Conservation (phyloP, 2,113 vertebrate species). For the Abramis brama region DNA sequence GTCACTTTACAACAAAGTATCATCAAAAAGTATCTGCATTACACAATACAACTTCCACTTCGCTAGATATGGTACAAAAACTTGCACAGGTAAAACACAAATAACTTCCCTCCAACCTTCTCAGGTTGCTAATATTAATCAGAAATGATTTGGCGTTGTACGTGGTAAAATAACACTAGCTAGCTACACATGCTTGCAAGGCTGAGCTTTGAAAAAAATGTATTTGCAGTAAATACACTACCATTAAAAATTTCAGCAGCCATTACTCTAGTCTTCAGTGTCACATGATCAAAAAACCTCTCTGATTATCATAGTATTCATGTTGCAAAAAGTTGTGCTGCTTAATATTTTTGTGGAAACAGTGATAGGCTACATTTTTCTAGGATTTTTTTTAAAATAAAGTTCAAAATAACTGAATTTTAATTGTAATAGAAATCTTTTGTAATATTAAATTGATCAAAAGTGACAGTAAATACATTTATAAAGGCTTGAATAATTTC, state of each 20-base stretch:
- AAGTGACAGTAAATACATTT: too few relatives aligned
- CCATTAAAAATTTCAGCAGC: background rate
- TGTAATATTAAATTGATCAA: background rate
- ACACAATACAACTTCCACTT: background rate
- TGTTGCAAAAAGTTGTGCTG: background rate
- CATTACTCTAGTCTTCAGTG: background rate
- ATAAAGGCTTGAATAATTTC: conserved; percentile 3
- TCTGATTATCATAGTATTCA: background rate
- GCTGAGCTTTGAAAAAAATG: background rate
- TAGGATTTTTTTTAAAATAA: background rate
- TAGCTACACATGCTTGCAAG: background rate
- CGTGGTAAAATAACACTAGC: background rate
- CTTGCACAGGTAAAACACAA: background rate
- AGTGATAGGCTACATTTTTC: background rate
- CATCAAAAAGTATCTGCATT: background rate
- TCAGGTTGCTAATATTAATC: background rate
- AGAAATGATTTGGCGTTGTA: background rate
- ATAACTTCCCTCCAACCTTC: background rate
- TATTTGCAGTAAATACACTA: background rate
- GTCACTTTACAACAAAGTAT: too few relatives aligned
- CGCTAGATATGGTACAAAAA: background rate
- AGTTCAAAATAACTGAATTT: background rate
- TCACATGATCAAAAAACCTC: background rate
- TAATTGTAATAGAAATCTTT: background rate
- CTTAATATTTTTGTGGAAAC: background rate